These are phyloP conservation scores for Eutrigla gurnardus DNA, from an alignment of 2,797 vertebrate species.

Conservation along the genomic window DNA sequence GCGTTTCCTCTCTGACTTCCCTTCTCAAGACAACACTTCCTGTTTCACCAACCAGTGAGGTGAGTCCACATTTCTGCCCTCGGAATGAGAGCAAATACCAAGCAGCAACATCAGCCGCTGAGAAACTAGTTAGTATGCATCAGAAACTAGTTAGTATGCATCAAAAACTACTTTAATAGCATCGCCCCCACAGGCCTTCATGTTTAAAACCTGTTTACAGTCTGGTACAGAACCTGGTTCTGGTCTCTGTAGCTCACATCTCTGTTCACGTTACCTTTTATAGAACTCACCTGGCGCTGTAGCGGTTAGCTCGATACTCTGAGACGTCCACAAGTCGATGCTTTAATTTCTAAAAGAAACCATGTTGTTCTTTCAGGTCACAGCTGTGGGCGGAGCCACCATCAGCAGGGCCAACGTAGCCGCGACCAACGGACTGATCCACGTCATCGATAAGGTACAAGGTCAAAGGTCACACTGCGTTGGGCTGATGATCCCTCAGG, in stretches of 20 bases:
- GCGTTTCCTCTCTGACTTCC: slow-evolving; percentile 82
- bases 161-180: no score
- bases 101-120: no score
- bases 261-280: no score
- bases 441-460: slow-evolving; percentile 90
- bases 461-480: no score
- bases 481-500: no score
- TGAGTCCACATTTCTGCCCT: slow-evolving; percentile 65
- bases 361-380: slow-evolving; percentile 75
- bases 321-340: background rate
- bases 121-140: no score
- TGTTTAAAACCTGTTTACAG: background rate
- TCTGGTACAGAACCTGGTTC: no score
- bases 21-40: slow-evolving; percentile 84
- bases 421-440: slow-evolving; percentile 92
- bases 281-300: no score
- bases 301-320: no score
- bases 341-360: background rate
- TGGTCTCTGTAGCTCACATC: no score
- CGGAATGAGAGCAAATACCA: background rate
- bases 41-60: slow-evolving; percentile 83
- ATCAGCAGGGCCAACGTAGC: slow-evolving; percentile 83
- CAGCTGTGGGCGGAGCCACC: slow-evolving; percentile 84
- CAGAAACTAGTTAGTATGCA: no score
- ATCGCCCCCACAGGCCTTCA: no score